Conservation (phyloP, 2,113 vertebrate species). For the Eulemur macaco region DNA sequence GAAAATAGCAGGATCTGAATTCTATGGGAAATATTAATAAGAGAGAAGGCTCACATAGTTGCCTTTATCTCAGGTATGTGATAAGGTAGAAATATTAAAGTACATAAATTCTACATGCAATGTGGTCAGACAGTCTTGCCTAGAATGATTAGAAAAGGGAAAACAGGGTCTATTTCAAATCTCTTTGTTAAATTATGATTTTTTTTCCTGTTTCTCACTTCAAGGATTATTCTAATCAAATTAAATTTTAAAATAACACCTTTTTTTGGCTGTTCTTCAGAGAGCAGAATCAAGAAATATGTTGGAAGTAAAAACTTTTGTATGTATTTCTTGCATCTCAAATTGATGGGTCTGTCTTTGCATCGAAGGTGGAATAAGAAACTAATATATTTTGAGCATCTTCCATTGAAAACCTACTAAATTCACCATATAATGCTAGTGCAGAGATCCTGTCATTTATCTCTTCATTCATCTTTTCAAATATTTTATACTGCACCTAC, state of each 20-base stretch:
- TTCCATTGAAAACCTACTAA: neutral
- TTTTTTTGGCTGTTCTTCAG: neutral
- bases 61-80: neutral
- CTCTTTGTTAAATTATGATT: conserved; percentile 1
- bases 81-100: neutral
- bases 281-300: neutral
- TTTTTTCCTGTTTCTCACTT: conserved; percentile 3
- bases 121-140: neutral
- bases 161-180: neutral
- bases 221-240: neutral
- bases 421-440: neutral
- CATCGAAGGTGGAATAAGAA: neutral
- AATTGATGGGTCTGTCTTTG: neutral
- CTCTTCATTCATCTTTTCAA: neutral
- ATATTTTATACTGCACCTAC: neutral
- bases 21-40: neutral
- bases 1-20: neutral
- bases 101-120: neutral
- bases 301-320: neutral
- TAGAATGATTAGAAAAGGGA: neutral
- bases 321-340: neutral
- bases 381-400: neutral
- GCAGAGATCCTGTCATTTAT: neutral
- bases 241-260: neutral
- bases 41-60: neutral